phyloP scores from a whole-genome alignment of 1,140 invertebrate species.

The Wiebesia pumilae region DNA sequence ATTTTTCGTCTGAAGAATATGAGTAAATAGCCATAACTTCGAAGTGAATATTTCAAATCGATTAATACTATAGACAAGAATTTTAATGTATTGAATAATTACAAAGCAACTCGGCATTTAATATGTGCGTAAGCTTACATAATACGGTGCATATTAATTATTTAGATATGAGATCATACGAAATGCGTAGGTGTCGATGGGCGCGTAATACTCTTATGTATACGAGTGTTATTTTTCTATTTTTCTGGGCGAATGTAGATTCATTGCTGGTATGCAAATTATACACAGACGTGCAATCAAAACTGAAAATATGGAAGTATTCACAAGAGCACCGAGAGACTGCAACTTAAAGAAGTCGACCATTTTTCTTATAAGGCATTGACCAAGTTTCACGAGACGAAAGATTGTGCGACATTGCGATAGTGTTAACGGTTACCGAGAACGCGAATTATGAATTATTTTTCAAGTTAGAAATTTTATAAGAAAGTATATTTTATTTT shows the following conservation, averaged over 20 bases:
- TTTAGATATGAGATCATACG: neutral
- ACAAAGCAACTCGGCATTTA: neutral
- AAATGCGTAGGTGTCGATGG: neutral
- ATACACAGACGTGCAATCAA: neutral
- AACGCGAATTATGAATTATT: neutral
- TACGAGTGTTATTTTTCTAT: neutral
- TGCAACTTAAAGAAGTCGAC: neutral
- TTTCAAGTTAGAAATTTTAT: neutral
- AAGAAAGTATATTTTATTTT: neutral
- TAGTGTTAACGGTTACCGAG: neutral
- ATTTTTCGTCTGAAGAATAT: no score
- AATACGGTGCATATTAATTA: conserved; percentile 21
- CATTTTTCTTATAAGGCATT: conserved; percentile 15
- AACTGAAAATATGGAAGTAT: neutral
- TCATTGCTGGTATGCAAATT: neutral
- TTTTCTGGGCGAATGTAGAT: neutral
- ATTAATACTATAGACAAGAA: neutral
- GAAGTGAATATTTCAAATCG: neutral
- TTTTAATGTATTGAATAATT: neutral
- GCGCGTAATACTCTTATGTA: conserved; percentile 11
- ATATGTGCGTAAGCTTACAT: neutral
- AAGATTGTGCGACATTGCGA: neutral
- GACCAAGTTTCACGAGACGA: neutral
- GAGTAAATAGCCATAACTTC: no score
- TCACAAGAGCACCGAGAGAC: neutral